These are phyloP conservation scores for Cotesia typhae DNA, from an alignment of 1,140 invertebrate genomes.

Conservation along the genomic window DNA sequence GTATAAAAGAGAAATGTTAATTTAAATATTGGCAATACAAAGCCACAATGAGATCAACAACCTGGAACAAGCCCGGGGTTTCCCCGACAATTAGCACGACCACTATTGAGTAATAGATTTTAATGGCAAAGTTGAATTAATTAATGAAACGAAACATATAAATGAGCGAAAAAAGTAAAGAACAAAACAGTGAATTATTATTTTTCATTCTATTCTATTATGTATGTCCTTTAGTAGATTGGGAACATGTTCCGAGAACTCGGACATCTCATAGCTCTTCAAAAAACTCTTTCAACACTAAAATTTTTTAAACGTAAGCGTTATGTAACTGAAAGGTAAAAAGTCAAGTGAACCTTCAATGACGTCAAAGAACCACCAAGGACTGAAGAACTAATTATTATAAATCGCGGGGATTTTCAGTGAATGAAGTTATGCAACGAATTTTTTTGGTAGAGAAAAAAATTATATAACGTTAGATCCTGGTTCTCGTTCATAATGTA, in stretches of 20 bases:
- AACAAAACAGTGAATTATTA: too few species aligned
- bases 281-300: too few species aligned
- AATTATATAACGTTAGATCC: conserved; percentile 23
- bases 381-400: too few species aligned
- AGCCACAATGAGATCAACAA: conserved; percentile 12
- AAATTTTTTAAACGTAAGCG: too few species aligned
- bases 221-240: too few species aligned
- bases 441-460: conserved; percentile 26
- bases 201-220: too few species aligned
- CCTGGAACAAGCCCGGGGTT: conserved; percentile 16
- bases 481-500: conserved; percentile 13
- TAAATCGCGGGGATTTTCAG: conserved; percentile 4
- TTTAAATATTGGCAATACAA: conserved; percentile 1
- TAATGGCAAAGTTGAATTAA: too few species aligned
- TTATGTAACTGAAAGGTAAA: too few species aligned
- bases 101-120: not conserved
- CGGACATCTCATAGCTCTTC: too few species aligned
- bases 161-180: too few species aligned
- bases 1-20: conserved; percentile 17
- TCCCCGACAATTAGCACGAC: conserved; percentile 27
- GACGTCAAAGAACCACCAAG: conserved; percentile 8
- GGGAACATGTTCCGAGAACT: too few species aligned
- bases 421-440: conserved; percentile 30
- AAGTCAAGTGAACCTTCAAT: not conserved
- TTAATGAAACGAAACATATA: too few species aligned